These are phyloP conservation scores for Eupithecia subumbrata DNA, from an alignment of 2,888 invertebrate species.

Conservation along the genomic window DNA sequence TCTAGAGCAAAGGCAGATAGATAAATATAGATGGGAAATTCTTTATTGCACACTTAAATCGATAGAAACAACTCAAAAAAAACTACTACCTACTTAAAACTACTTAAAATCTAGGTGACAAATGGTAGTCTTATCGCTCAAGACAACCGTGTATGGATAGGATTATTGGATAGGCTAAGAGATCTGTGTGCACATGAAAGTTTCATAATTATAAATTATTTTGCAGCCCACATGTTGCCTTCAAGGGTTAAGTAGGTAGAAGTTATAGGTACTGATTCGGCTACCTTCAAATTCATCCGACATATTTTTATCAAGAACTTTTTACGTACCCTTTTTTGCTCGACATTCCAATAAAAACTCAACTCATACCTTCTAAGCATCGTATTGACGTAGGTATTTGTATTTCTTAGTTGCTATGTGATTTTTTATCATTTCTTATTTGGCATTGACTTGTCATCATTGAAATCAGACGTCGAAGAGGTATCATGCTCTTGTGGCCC, in stretches of 20 bases:
- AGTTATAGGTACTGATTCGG: not conserved
- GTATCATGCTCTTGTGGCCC: not conserved
- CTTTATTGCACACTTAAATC: too few relatives aligned
- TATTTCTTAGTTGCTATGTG: conserved; percentile 24
- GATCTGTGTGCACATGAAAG: too few relatives aligned
- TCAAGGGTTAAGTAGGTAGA: not conserved
- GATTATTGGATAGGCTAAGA: too few relatives aligned
- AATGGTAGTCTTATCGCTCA: too few relatives aligned
- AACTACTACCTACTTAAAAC: too few relatives aligned
- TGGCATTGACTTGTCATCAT: conserved; percentile 33
- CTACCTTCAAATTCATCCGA: not conserved
- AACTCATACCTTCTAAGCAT: conserved; percentile 22
- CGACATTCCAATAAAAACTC: conserved; percentile 25
- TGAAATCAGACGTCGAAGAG: not conserved
- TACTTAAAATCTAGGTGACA: too few relatives aligned
- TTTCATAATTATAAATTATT: too few relatives aligned
- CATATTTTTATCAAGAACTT: conserved; percentile 5
- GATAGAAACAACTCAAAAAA: too few relatives aligned
- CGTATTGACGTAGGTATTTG: conserved; percentile 18
- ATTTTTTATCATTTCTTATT: conserved; percentile 27
- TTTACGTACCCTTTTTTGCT: conserved; percentile 23
- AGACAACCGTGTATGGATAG: too few relatives aligned
- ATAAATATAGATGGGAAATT: too few relatives aligned
- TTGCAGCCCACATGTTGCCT: not conserved
- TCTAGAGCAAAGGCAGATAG: not conserved